phyloP scores from a whole-genome alignment of 2,888 invertebrate genomes.

The Pristionchus maxplancki region DNA sequence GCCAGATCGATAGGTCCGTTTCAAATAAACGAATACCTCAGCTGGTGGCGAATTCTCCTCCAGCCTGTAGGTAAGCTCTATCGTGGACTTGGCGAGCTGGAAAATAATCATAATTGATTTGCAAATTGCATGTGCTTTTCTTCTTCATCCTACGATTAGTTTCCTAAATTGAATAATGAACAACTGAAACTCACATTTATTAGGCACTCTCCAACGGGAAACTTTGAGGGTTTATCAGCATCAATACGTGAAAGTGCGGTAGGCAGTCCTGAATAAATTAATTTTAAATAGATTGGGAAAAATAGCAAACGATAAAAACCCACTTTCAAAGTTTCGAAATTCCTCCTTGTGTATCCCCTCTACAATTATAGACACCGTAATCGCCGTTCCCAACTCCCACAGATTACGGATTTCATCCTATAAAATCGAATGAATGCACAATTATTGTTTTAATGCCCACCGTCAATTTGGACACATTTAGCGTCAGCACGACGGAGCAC shows the following conservation, averaged over 20 bases:
- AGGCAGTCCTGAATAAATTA: background rate
- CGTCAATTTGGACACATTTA: background rate
- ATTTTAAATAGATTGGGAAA: background rate
- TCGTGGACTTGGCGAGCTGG: background rate
- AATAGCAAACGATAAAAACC: background rate
- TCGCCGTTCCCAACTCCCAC: background rate
- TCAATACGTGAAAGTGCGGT: background rate
- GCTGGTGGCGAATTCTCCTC: background rate
- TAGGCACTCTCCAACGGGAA: background rate
- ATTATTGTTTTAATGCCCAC: too few species aligned
- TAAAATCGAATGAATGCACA: too few species aligned
- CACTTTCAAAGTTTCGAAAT: background rate
- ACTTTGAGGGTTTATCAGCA: background rate
- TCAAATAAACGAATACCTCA: background rate
- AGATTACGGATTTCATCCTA: background rate
- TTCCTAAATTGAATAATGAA: background rate
- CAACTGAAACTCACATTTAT: background rate
- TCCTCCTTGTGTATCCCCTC: background rate
- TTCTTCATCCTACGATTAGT: background rate
- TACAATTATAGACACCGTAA: background rate
- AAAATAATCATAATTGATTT: too few species aligned
- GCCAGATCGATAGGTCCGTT: background rate
- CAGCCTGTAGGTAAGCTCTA: background rate
- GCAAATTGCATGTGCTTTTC: background rate
- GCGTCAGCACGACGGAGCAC: slow-evolving; percentile 8